Evolutionary conservation across 2,888 invertebrate genomes (phyloP).

Genomic region (Itoplectis maculator): DNA sequence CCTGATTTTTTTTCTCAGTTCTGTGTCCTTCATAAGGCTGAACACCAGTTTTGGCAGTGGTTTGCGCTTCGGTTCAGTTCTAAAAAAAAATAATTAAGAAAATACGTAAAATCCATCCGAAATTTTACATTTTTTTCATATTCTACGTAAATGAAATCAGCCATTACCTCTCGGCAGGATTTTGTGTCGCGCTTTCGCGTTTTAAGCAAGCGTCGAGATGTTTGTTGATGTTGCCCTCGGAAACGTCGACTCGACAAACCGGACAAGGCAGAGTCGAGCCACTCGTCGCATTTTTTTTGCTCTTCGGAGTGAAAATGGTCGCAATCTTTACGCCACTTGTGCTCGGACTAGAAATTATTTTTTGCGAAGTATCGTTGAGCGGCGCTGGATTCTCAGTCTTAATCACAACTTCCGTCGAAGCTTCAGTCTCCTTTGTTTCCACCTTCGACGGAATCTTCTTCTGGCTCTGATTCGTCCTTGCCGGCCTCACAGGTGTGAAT

Average conservation of each 20-base stretch:
- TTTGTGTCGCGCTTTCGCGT: constrained; percentile 70
- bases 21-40: constrained; percentile 84
- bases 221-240: constrained; percentile 83
- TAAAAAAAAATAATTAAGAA: no score
- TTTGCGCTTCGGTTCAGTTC: constrained; percentile 78
- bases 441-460: constrained; percentile 64
- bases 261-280: constrained; percentile 84
- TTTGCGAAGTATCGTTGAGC: constrained; percentile 14
- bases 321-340: constrained; percentile 73
- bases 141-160: no score
- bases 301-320: constrained; percentile 77
- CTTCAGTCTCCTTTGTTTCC: constrained; percentile 7
- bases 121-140: no score
- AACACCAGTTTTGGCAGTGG: constrained; percentile 85
- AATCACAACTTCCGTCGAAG: neutral
- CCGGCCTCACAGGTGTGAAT: constrained; percentile 70
- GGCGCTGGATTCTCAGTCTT: constrained; percentile 1
- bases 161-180: constrained; percentile 63
- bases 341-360: constrained; percentile 73
- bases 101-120: no score
- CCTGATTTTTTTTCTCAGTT: constrained; percentile 84
- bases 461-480: constrained; percentile 66
- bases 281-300: constrained; percentile 66
- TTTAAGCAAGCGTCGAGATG: constrained; percentile 85
- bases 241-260: constrained; percentile 84